Evolutionary conservation across 2,113 vertebrate species (phyloP).

Genomic region (Microtus pennsylvanicus): DNA sequence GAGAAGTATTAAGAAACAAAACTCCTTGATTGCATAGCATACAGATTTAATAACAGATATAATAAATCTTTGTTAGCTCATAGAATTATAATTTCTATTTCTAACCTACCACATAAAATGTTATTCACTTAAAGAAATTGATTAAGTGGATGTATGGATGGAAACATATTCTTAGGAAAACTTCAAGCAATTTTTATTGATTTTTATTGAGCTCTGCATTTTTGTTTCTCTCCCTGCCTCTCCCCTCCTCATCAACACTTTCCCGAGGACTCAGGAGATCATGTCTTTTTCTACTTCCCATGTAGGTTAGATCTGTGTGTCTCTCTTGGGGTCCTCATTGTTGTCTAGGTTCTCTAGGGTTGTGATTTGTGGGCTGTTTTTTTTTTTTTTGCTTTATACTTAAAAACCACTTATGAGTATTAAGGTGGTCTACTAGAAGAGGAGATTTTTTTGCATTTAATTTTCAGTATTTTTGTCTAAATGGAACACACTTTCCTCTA

Average conservation of each 20-base stretch:
- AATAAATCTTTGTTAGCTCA: background rate
- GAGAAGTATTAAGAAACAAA: background rate
- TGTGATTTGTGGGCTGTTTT: too few species aligned
- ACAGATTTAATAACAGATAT: background rate
- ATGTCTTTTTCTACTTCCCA: too few species aligned
- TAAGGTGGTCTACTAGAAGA: background rate
- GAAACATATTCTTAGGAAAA: background rate
- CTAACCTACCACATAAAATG: background rate
- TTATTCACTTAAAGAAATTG: background rate
- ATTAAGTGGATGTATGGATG: background rate
- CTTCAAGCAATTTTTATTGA: background rate
- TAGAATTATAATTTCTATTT: background rate
- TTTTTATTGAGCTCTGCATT: too few species aligned
- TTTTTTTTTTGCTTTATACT: too few species aligned
- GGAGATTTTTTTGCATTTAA: conserved; percentile 26
- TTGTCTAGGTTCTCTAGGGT: too few species aligned
- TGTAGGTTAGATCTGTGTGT: too few species aligned
- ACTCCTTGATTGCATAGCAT: background rate
- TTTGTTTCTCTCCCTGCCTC: too few species aligned
- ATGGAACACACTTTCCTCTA: background rate
- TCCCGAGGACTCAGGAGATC: too few species aligned
- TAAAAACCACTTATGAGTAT: background rate
- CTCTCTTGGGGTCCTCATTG: too few species aligned
- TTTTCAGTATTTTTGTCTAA: background rate
- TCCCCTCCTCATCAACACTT: too few species aligned